Base-by-base conservation (phyloP, 2,113 vertebrate species). In the Monarcha castaneiventris region DNA sequence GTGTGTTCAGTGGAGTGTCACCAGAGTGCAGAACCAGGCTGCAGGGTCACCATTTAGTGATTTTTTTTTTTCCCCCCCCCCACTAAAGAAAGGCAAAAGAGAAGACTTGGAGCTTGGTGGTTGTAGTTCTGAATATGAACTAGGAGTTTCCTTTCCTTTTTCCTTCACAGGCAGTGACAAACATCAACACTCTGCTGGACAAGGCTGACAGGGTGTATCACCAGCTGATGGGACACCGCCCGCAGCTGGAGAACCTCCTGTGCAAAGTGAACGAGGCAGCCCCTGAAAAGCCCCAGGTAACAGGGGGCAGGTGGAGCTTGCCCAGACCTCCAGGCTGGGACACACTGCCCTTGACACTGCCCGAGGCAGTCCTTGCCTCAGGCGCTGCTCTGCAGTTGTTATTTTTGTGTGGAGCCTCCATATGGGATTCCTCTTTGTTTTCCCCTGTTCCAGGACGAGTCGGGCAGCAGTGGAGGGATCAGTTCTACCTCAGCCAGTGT, bases 131-230 rank as follows among this genome's bases (percentile, higher is more conserved):
- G 64, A 26, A 11, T 30, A 37, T 27, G 63, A 33, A 13, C 3
- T 26, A 10, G 25, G 6, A 7, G 5, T 49, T 88, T 29, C 29
- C 35, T 73, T 81, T 43, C 55, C n/a, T 67, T 92, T 93, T 91
- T 76, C 29, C 78, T 29, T 59, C 18, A 6, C 54, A 99, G 99
- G 99, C 99, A 8, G 99, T 99, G 72, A 99, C 99, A 58, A 99
- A 99, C 95, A 99, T 99, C 91, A 99, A 99, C 94, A 99, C 99
- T 0, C 97, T 99, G 62, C 97, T 99, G 97, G 99, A 99, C 97
- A 99, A 99, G 97, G 99, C 99, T 23, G 99, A 99, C 96, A 97
- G 99, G 26, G 99, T 99, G 10, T 99, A 99, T 73, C 99, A 99
- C 86, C 99, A 99, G 97, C 98, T 99, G 33, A 99, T 99, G 99